phyloP scores from a whole-genome alignment of 2,888 invertebrate genomes.

The Blastobasis adustella region DNA sequence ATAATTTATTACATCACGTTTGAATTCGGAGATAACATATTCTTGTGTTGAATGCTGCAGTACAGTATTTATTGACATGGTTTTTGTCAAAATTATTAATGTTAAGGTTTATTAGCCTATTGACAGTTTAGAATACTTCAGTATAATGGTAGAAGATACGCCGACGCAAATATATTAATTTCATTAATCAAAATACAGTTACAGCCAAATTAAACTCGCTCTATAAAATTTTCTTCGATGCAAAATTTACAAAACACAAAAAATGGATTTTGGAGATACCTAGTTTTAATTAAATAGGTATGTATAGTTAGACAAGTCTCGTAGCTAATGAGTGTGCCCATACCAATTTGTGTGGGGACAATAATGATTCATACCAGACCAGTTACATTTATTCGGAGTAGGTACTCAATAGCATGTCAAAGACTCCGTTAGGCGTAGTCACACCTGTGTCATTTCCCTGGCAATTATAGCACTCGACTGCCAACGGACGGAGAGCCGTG shows the following conservation, averaged over 20 bases:
- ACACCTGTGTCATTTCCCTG: slow-evolving; percentile 44
- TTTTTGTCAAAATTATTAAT: neutral
- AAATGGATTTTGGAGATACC: neutral
- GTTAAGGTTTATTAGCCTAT: neutral
- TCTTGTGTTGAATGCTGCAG: neutral
- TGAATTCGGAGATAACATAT: too few species aligned
- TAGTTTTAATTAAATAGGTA: neutral
- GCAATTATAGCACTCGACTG: slow-evolving; percentile 39
- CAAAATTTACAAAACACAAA: too few species aligned
- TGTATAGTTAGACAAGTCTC: neutral
- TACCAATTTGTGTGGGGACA: too few species aligned
- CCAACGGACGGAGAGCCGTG: neutral
- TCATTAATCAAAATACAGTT: too few species aligned
- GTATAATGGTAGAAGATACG: too few species aligned
- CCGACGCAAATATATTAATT: too few species aligned
- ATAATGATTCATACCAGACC: too few species aligned
- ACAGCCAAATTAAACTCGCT: too few species aligned
- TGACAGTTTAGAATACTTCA: too few species aligned
- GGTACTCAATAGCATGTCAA: neutral
- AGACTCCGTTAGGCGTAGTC: slow-evolving; percentile 54
- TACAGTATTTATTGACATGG: neutral
- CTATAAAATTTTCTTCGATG: too few species aligned
- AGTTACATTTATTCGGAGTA: too few species aligned
- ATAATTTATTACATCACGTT: slow-evolving; percentile 12
- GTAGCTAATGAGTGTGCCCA: too few species aligned